These are phyloP conservation scores for Xylocopa sonorina DNA, from an alignment of 1,140 invertebrate genomes.

Conservation along the genomic window DNA sequence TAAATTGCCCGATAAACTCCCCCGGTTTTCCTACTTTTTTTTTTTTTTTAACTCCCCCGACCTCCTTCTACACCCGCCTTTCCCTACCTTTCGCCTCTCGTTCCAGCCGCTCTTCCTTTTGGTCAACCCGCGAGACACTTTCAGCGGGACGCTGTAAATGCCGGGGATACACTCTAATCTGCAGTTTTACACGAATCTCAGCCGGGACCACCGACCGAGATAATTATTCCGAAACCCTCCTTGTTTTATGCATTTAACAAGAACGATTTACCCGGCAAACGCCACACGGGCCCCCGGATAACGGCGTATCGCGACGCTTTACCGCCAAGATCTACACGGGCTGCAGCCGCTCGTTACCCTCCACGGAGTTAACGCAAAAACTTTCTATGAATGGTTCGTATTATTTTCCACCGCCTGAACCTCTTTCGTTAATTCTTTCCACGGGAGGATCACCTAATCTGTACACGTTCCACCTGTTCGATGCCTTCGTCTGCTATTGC, in stretches of 20 bases:
- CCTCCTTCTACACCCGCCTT: too few relatives aligned
- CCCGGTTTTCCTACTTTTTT: not conserved
- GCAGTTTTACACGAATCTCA: slow-evolving; percentile 50
- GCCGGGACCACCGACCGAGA: slow-evolving; percentile 2
- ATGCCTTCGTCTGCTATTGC: not conserved
- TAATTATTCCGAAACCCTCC: slow-evolving; percentile 29
- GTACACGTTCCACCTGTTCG: too few relatives aligned
- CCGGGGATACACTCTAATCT: slow-evolving; percentile 19
- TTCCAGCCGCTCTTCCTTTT: not conserved
- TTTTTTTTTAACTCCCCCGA: too few relatives aligned
- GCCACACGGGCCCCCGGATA: not conserved
- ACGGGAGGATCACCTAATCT: too few relatives aligned
- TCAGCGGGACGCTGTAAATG: slow-evolving; percentile 38
- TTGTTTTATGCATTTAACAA: slow-evolving; percentile 19
- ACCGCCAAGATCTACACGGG: slow-evolving; percentile 13
- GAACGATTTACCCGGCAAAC: slow-evolving; percentile 8
- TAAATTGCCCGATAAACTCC: slow-evolving; percentile 66
- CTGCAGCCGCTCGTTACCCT: not conserved
- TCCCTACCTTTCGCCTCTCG: too few relatives aligned
- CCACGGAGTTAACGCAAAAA: slow-evolving; percentile 13
- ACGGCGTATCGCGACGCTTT: slow-evolving; percentile 9
- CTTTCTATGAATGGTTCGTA: slow-evolving; percentile 13
- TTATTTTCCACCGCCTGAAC: not conserved
- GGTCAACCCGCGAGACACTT: slow-evolving; percentile 52
- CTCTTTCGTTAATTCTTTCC: too few relatives aligned